Conservation (phyloP, 2,888 invertebrate species). For the Perizoma flavofasciatum region DNA sequence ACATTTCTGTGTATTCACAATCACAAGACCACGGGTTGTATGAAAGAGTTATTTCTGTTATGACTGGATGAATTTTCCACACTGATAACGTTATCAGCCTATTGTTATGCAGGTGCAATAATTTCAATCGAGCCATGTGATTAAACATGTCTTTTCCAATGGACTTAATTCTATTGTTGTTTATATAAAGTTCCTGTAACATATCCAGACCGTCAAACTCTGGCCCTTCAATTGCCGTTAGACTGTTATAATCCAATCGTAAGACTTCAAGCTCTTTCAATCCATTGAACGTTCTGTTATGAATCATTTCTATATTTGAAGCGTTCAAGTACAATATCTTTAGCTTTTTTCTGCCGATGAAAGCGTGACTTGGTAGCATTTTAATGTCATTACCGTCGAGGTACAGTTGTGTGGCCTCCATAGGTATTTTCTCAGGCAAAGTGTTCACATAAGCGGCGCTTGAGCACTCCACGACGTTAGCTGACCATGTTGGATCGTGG, state of each 20-base stretch:
- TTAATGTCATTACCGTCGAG: slow-evolving; percentile 93
- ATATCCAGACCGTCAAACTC: slow-evolving; percentile 91
- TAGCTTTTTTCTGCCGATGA: slow-evolving; percentile 92
- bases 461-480: slow-evolving; percentile 93
- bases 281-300: slow-evolving; percentile 94
- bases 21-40: slow-evolving; percentile 93
- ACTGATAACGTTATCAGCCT: slow-evolving; percentile 87
- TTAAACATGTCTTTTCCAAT: slow-evolving; percentile 89
- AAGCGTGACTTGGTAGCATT: slow-evolving; percentile 90
- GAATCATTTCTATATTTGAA: slow-evolving; percentile 90
- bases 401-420: slow-evolving; percentile 95
- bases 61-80: slow-evolving; percentile 87
- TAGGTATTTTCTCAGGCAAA: slow-evolving; percentile 92
- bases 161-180: slow-evolving; percentile 88
- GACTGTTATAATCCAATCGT: slow-evolving; percentile 89
- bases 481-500: slow-evolving; percentile 93
- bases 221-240: slow-evolving; percentile 88
- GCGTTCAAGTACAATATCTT: slow-evolving; percentile 90
- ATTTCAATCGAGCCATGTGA: slow-evolving; percentile 85
- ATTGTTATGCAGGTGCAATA: slow-evolving; percentile 89
- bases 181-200: slow-evolving; percentile 88
- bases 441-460: slow-evolving; percentile 86
- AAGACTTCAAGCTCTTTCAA: slow-evolving; percentile 89
- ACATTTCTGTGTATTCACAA: slow-evolving; percentile 90
- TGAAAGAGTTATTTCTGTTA: slow-evolving; percentile 87